These are phyloP conservation scores for Noctilio leporinus DNA, from an alignment of 2,113 vertebrate species.

Conservation along the genomic window DNA sequence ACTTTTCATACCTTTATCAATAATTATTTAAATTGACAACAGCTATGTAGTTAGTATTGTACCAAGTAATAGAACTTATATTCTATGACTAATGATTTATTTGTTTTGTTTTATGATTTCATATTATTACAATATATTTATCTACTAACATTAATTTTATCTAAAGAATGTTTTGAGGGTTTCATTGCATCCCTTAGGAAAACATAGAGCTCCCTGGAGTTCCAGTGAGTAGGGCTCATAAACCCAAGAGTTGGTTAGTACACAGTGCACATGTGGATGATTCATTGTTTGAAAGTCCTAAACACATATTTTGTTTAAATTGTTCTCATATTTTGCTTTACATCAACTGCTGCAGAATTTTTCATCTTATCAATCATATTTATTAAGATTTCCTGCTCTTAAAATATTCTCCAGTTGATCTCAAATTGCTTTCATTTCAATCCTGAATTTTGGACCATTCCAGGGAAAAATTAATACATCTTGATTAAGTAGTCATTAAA, in stretches of 20 bases:
- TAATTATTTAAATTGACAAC: neutral
- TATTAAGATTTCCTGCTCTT: conserved; percentile 51
- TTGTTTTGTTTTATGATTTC: conserved; percentile 25
- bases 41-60: neutral
- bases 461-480: conserved; percentile 61
- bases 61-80: neutral
- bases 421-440: conserved; percentile 57
- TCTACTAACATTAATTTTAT: neutral
- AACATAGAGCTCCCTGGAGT: neutral
- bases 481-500: conserved; percentile 70
- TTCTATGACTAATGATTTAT: neutral
- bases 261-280: neutral
- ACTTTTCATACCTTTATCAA: neutral
- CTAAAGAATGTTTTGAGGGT: neutral
- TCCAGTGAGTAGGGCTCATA: neutral
- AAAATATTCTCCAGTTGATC: conserved; percentile 51
- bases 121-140: neutral
- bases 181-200: neutral
- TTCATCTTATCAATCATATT: conserved; percentile 53
- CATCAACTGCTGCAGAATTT: neutral
- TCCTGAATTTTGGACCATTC: conserved; percentile 51
- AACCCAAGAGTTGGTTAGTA: neutral
- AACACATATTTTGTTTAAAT: conserved; percentile 59
- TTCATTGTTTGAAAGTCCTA: conserved; percentile 18
- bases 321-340: conserved; percentile 26